Percentiles rank a stretch among this genome's conserved stretches.
Conservation (phyloP, 2,888 invertebrate genomes). For the Hirtodrosophila trivittata region DNA sequence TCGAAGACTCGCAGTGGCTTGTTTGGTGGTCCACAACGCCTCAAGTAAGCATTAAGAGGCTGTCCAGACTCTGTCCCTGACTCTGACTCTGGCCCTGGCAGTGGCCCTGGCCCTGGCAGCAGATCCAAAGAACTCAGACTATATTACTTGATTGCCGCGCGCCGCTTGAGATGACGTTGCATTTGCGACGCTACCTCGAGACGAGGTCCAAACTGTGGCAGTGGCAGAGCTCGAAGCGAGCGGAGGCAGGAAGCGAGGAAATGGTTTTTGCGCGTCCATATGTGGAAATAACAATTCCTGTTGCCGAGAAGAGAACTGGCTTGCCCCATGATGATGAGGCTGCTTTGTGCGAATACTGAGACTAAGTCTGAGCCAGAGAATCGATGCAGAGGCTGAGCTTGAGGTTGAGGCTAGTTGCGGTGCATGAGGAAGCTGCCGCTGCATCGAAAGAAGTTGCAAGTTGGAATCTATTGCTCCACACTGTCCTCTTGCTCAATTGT, state of each 20-base stretch:
- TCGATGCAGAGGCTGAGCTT: conserved; percentile 26
- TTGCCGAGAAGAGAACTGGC: conserved; percentile 45
- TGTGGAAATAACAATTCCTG: conserved; percentile 75
- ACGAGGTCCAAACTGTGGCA: conserved; percentile 20
- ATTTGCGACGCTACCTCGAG: conserved; percentile 60
- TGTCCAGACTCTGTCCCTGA: conserved; percentile 15
- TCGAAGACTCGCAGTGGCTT: conserved; percentile 47
- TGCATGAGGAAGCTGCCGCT: conserved; percentile 51
- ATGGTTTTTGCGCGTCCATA: conserved; percentile 62
- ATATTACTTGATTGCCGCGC: conserved; percentile 70
- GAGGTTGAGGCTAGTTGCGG: conserved; percentile 37
- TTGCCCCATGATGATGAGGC: conserved; percentile 49
- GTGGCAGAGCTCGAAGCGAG: conserved; percentile 13
- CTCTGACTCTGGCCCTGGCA: conserved; percentile 8
- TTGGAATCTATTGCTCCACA: conserved; percentile 68
- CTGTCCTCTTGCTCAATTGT: conserved; percentile 23
- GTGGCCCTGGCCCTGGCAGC: conserved; percentile 9
- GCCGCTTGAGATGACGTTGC: conserved; percentile 71
- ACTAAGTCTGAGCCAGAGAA: neutral
- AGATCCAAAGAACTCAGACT: conserved; percentile 41
- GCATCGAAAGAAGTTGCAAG: conserved; percentile 68
- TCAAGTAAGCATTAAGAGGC: conserved; percentile 67
- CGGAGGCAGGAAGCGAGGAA: conserved; percentile 70
- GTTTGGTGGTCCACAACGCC: conserved; percentile 74
- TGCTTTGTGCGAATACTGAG: conserved; percentile 11